These are phyloP conservation scores for Tenthredo notha DNA, from an alignment of 2,888 invertebrate species.

Conservation along the genomic window DNA sequence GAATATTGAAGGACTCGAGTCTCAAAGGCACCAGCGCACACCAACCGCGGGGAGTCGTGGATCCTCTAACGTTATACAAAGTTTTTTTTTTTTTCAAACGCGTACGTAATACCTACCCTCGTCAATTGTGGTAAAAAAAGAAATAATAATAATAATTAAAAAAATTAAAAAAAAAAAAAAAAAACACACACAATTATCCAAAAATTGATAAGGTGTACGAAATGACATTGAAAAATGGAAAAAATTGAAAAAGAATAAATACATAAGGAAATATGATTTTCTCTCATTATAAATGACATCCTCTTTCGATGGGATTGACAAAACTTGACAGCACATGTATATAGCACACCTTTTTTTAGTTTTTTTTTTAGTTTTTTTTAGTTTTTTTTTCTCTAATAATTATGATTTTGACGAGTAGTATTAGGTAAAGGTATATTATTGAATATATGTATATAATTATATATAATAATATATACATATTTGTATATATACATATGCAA, in stretches of 20 bases:
- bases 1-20: constrained; percentile 59
- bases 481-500: neutral
- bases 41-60: constrained; percentile 61
- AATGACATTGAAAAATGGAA: neutral
- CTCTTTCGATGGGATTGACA: neutral
- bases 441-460: neutral
- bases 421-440: neutral
- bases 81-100: neutral
- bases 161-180: neutral
- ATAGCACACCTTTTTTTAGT: neutral
- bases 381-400: neutral
- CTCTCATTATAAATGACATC: neutral
- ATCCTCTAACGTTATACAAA: neutral
- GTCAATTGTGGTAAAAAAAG: constrained; percentile 1
- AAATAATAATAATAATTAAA: no score
- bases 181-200: neutral
- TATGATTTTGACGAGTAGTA: neutral
- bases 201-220: neutral
- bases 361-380: neutral
- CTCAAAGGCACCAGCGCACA: constrained; percentile 66
- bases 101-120: neutral
- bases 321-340: neutral
- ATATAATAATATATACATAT: neutral
- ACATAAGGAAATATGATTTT: neutral
- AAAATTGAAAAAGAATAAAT: neutral